Percentiles rank a stretch among this genome's conserved stretches.
These are phyloP conservation scores for Periophthalmus modestus DNA, from an alignment of 2,113 vertebrate genomes.

Conservation along the genomic window DNA sequence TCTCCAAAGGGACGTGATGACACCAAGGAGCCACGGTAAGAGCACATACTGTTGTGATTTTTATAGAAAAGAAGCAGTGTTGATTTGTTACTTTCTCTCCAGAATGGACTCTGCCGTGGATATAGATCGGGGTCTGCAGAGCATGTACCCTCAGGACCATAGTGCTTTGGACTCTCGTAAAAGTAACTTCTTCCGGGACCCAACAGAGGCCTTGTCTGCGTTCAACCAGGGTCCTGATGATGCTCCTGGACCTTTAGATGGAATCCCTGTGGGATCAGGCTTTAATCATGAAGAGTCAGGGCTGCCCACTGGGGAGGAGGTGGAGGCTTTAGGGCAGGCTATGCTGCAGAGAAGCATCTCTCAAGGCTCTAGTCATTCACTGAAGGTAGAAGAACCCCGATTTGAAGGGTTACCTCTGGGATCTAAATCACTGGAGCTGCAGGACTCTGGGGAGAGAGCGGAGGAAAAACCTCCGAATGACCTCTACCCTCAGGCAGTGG, in stretches of 20 bases:
- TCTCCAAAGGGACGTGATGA: constrained; percentile 86
- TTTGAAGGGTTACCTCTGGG: constrained; percentile 75
- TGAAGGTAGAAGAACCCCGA: constrained; percentile 88
- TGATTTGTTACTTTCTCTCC: constrained; percentile 4
- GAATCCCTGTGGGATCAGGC: constrained; percentile 63
- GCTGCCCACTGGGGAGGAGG: constrained; percentile 81
- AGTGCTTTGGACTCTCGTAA: constrained; percentile 84
- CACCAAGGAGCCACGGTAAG: constrained; percentile 83
- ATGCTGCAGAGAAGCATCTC: constrained; percentile 87
- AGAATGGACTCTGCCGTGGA: constrained; percentile 76
- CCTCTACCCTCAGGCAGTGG: constrained; percentile 70
- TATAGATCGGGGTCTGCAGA: constrained; percentile 72
- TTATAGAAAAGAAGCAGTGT: not conserved
- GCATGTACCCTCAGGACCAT: constrained; percentile 83
- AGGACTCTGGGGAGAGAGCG: constrained; percentile 80
- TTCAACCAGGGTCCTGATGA: constrained; percentile 85
- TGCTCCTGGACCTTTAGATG: constrained; percentile 72
- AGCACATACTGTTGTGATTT: not conserved
- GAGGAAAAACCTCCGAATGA: constrained; percentile 89
- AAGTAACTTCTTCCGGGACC: constrained; percentile 85
- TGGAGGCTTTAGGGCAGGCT: constrained; percentile 75
- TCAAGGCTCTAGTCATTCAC: constrained; percentile 86
- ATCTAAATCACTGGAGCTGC: constrained; percentile 77
- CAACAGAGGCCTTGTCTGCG: constrained; percentile 78
- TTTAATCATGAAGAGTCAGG: constrained; percentile 82